A percentile compares a stretch with the other conserved stretches of the same genome.
phyloP scores from a whole-genome alignment of 1,140 invertebrate genomes.

The Galendromus occidentalis region DNA sequence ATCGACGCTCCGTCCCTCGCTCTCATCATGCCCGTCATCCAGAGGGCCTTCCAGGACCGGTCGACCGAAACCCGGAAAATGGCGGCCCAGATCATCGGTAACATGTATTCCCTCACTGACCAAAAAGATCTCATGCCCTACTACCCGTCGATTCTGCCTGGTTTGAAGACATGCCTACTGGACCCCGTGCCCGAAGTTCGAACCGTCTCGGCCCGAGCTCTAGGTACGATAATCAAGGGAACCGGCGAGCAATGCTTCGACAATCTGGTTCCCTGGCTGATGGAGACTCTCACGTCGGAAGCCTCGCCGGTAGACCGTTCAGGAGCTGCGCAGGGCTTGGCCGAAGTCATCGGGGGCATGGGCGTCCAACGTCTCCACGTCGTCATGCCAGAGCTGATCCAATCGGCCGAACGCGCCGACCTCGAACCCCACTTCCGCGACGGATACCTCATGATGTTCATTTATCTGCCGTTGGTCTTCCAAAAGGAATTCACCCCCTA shows the following conservation, averaged over 20 bases:
- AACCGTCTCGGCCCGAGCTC: constrained; percentile 32
- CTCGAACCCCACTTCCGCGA: constrained; percentile 94
- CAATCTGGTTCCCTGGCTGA: constrained; percentile 87
- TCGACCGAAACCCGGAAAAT: constrained; percentile 94
- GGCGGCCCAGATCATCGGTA: constrained; percentile 94
- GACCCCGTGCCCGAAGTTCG: constrained; percentile 82
- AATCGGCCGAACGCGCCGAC: constrained; percentile 75
- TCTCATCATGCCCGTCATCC: constrained; percentile 95
- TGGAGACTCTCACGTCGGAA: constrained; percentile 93
- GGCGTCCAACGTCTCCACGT: constrained; percentile 85
- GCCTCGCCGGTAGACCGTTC: constrained; percentile 80
- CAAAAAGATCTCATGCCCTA: constrained; percentile 95
- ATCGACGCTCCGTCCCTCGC: constrained; percentile 96
- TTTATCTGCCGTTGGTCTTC: constrained; percentile 94
- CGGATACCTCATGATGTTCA: constrained; percentile 99
- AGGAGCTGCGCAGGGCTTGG: constrained; percentile 82
- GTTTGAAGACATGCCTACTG: constrained; percentile 78
- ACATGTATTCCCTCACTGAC: constrained; percentile 97
- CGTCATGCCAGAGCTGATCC: constrained; percentile 95
- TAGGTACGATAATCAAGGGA: constrained; percentile 84
- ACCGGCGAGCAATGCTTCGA: constrained; percentile 91
- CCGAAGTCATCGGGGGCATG: constrained; percentile 74
- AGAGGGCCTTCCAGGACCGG: constrained; percentile 85
- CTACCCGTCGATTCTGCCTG: constrained; percentile 85
- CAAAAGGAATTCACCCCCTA: constrained; percentile 84